These are phyloP conservation scores for Bathynomus jamesi DNA, from an alignment of 1,140 invertebrate species.

Conservation along the genomic window DNA sequence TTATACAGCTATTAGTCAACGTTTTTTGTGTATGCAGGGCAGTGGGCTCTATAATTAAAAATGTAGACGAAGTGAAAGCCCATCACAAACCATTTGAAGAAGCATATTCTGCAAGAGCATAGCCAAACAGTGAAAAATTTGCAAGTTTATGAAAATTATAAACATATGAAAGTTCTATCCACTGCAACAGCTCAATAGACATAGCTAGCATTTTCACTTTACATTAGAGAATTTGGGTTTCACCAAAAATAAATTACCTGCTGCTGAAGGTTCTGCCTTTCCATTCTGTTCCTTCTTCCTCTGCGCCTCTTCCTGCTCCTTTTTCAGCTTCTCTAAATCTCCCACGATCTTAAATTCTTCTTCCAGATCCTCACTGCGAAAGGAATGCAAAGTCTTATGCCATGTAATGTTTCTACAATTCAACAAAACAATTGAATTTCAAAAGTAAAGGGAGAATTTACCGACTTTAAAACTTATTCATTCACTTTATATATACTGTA, in stretches of 20 bases:
- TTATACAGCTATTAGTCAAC: too few relatives aligned
- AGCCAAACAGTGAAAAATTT: neutral
- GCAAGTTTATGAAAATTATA: neutral
- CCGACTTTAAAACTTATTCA: too few relatives aligned
- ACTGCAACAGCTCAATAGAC: neutral
- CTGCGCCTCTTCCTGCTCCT: neutral
- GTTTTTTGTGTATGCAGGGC: too few relatives aligned
- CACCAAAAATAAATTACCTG: neutral
- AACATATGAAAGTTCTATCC: neutral
- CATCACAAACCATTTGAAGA: too few relatives aligned
- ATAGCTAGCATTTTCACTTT: neutral
- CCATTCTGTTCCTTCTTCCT: neutral
- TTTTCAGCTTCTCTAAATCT: neutral
- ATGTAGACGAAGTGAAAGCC: too few relatives aligned
- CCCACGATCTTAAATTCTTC: slow-evolving; percentile 8
- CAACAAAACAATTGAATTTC: too few relatives aligned
- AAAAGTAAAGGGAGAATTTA: too few relatives aligned
- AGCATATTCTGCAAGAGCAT: too few relatives aligned
- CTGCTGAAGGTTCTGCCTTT: neutral
- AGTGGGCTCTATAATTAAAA: too few relatives aligned
- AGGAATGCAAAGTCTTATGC: neutral
- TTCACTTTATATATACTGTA: too few relatives aligned
- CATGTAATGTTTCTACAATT: too few relatives aligned
- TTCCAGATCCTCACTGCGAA: neutral
- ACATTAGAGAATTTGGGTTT: neutral